These are phyloP conservation scores for Heterotilapia buettikoferi DNA, from an alignment of 2,113 vertebrate genomes.

Conservation along the genomic window DNA sequence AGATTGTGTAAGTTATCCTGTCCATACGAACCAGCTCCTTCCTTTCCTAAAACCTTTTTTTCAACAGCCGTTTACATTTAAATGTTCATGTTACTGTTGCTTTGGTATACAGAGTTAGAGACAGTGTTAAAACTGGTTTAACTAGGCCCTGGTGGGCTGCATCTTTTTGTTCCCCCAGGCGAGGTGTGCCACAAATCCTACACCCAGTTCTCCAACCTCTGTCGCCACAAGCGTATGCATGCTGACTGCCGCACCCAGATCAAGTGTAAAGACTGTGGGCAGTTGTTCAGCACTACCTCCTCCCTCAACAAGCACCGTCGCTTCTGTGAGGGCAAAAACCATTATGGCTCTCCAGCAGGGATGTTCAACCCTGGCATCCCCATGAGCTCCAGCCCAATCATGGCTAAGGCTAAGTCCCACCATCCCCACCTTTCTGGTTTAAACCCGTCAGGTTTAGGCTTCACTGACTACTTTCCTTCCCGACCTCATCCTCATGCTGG, in stretches of 20 bases:
- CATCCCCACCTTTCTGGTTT: conserved; percentile 73
- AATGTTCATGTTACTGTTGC: conserved; percentile 37
- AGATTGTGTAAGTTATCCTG: not conserved
- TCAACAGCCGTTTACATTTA: not conserved
- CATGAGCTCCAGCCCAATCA: conserved; percentile 84
- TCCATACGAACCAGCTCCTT: not conserved
- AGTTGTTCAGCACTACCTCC: conserved; percentile 99
- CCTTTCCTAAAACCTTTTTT: not conserved
- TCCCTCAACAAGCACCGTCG: conserved; percentile 99
- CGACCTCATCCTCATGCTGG: conserved; percentile 81
- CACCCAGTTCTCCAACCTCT: conserved; percentile 99
- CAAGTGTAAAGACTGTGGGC: conserved; percentile 98
- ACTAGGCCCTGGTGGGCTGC: conserved; percentile 74
- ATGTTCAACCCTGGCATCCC: conserved; percentile 90
- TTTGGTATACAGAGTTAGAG: conserved; percentile 66
- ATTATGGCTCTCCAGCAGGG: conserved; percentile 82
- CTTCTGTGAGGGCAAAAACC: conserved; percentile 99
- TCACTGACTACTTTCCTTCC: conserved; percentile 90
- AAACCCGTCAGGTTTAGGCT: conserved; percentile 85
- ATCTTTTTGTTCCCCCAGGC: conserved; percentile 80
- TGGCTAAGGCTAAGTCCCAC: conserved; percentile 90
- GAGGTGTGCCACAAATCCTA: conserved; percentile 99
- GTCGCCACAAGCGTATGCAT: conserved; percentile 99
- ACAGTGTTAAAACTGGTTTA: conserved; percentile 80
- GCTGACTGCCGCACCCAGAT: conserved; percentile 99